These are phyloP conservation scores for Cheilosia vulpina DNA, from an alignment of 2,888 invertebrate genomes.

Conservation along the genomic window DNA sequence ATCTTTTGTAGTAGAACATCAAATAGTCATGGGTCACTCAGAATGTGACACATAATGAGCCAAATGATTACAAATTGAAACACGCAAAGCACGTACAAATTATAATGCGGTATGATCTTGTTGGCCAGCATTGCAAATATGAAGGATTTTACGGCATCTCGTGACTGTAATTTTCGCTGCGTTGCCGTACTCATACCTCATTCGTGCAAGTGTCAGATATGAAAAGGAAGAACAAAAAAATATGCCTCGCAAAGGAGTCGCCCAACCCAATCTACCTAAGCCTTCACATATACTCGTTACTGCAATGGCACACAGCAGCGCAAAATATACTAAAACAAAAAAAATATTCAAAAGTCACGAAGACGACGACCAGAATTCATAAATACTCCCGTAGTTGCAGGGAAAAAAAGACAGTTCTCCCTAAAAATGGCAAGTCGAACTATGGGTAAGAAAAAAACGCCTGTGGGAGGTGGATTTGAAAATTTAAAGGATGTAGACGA, in stretches of 20 bases:
- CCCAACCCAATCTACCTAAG: slow-evolving; percentile 36
- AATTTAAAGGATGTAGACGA: slow-evolving; percentile 5
- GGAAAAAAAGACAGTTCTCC: slow-evolving; percentile 12
- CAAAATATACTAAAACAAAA: slow-evolving; percentile 5
- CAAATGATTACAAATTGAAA: too few relatives aligned
- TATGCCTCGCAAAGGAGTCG: slow-evolving; percentile 51
- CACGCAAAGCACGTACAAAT: too few relatives aligned
- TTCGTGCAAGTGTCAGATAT: slow-evolving; percentile 28
- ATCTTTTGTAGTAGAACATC: too few relatives aligned
- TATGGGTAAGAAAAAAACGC: slow-evolving; percentile 20
- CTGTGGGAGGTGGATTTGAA: neutral
- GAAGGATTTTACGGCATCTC: too few relatives aligned
- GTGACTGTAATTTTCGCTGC: neutral
- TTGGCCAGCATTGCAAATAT: neutral
- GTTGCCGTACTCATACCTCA: neutral
- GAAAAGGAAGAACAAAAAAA: slow-evolving; percentile 26
- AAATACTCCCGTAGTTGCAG: slow-evolving; percentile 24
- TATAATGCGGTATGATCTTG: neutral
- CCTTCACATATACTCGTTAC: slow-evolving; percentile 1
- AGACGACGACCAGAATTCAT: slow-evolving; percentile 50
- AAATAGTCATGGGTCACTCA: too few relatives aligned
- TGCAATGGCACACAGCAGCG: slow-evolving; percentile 14
- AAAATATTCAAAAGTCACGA: slow-evolving; percentile 11
- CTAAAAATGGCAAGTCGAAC: slow-evolving; percentile 24
- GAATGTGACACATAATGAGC: too few relatives aligned